Percentiles rank a stretch among this genome's conserved stretches.
phyloP scores from a whole-genome alignment of 23 tunicate genomes.

The Botrylloides violaceus region DNA sequence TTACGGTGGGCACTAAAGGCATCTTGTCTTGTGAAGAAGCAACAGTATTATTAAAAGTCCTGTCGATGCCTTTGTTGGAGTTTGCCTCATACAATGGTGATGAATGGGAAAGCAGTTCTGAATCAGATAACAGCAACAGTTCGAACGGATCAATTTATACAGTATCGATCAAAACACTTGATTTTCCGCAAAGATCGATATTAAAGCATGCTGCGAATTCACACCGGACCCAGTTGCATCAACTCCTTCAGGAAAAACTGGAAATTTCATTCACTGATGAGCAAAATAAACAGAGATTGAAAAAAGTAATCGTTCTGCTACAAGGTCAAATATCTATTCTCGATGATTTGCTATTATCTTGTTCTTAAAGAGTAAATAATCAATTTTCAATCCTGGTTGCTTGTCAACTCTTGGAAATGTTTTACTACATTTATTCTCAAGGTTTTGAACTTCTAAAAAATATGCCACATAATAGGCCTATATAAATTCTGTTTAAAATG shows the following conservation, averaged over 20 bases:
- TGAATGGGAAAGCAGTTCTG: slow-evolving; percentile 16
- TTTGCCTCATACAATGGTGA: slow-evolving; percentile 3
- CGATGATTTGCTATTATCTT: not conserved
- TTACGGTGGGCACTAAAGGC: slow-evolving; percentile 31
- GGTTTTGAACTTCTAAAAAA: too few relatives aligned
- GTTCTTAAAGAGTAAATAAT: too few relatives aligned
- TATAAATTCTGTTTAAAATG: too few relatives aligned
- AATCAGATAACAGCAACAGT: not conserved
- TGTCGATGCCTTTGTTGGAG: slow-evolving; percentile 27
- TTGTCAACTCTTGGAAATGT: too few relatives aligned
- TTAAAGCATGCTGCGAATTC: not conserved
- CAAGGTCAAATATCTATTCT: slow-evolving; percentile 3
- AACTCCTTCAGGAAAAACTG: not conserved
- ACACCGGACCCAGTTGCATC: not conserved
- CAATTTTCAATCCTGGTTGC: too few relatives aligned
- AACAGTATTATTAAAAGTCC: slow-evolving; percentile 22
- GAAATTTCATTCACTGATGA: not conserved
- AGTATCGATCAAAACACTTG: not conserved
- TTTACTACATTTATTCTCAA: too few relatives aligned
- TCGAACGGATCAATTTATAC: not conserved
- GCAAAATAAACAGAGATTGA: not conserved
- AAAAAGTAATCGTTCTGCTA: not conserved
- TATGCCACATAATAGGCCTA: too few relatives aligned
- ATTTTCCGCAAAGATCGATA: not conserved
- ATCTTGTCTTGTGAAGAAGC: slow-evolving; percentile 26